These are phyloP conservation scores for Globodera rostochiensis DNA, from an alignment of 1,140 invertebrate species.

Conservation along the genomic window DNA sequence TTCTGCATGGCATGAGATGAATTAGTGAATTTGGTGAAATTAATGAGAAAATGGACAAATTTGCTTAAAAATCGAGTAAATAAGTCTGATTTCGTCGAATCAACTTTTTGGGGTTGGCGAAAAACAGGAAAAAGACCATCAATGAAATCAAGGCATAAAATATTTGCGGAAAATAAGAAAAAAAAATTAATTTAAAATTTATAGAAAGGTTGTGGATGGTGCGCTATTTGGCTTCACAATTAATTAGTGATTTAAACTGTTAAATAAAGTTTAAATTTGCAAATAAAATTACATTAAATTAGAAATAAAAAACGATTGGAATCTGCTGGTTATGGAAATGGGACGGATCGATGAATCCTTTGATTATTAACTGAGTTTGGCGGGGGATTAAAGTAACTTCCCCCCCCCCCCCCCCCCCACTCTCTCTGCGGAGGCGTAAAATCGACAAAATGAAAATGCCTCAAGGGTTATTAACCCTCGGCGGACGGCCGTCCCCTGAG, in stretches of 20 bases:
- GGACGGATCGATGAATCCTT: not conserved
- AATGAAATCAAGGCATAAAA: not conserved
- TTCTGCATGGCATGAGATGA: too few species aligned
- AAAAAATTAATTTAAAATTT: too few species aligned
- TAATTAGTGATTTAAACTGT: too few species aligned
- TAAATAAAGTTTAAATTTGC: not conserved
- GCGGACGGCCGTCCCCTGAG: too few species aligned
- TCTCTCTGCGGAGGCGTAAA: not conserved
- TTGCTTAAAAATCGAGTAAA: not conserved
- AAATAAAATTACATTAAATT: not conserved
- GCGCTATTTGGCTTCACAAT: too few species aligned
- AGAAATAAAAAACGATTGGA: not conserved
- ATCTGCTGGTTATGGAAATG: not conserved
- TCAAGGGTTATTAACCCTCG: too few species aligned
- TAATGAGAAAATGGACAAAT: not conserved
- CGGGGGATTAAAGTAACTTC: not conserved
- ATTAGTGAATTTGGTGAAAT: not conserved
- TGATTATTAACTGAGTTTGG: not conserved
- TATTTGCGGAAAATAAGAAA: not conserved
- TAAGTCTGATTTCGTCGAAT: not conserved
- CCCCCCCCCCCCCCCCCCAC: too few species aligned
- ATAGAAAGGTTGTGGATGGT: too few species aligned
- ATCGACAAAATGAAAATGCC: too few species aligned
- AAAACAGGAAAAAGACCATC: not conserved
- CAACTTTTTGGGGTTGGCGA: not conserved